Conservation (phyloP, 1,140 invertebrate genomes). For the Chironomus striatipennis region DNA sequence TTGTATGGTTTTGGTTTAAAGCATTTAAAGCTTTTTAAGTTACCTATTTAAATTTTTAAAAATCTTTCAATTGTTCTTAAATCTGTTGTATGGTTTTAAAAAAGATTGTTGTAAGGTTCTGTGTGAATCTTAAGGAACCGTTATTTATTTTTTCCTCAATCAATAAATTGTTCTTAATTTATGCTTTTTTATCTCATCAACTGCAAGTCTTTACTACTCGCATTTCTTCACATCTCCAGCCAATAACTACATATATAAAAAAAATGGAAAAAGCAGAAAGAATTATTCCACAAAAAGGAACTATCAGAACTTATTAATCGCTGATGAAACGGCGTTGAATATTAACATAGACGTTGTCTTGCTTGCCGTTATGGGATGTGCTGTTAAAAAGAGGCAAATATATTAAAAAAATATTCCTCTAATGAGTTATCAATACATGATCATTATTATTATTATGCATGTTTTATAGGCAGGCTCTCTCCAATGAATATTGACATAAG, state of each 20-base stretch:
- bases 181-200: too few relatives aligned
- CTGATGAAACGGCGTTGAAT: background rate
- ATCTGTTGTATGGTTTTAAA: too few relatives aligned
- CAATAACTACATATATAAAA: background rate
- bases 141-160: too few relatives aligned
- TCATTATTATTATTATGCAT: conserved; percentile 19
- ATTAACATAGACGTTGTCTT: background rate
- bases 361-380: background rate
- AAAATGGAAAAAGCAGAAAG: background rate
- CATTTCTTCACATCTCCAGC: background rate
- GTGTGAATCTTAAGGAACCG: too few relatives aligned
- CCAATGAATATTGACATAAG: conserved; percentile 12
- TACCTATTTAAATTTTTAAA: too few relatives aligned
- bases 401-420: background rate
- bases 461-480: background rate
- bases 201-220: too few relatives aligned
- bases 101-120: too few relatives aligned
- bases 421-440: conserved; percentile 21
- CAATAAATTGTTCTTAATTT: too few relatives aligned
- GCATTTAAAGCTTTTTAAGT: too few relatives aligned
- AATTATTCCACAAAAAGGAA: background rate
- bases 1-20: too few relatives aligned
- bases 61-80: too few relatives aligned
- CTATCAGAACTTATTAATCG: conserved; percentile 21
- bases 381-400: background rate